phyloP scores from a whole-genome alignment of 1,140 invertebrate genomes.

The Odontomachus brunneus region DNA sequence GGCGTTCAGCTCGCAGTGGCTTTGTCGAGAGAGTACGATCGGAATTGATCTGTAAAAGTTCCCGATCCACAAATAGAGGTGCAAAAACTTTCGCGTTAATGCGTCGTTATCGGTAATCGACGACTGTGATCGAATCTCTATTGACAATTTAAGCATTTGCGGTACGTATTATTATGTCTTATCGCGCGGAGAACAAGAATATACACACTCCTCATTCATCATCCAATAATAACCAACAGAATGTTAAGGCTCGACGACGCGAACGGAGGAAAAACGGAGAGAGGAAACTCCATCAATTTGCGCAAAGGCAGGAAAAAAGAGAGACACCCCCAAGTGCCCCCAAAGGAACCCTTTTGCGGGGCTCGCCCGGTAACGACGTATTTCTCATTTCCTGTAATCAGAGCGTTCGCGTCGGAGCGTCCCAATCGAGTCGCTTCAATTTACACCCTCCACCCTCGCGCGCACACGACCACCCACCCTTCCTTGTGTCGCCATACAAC shows the following conservation, averaged over 20 bases:
- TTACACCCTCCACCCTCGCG: conserved; percentile 33
- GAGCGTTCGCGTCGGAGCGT: conserved; percentile 33
- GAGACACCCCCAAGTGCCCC: conserved; percentile 16
- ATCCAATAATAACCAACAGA: conserved; percentile 16
- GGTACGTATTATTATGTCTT: not conserved
- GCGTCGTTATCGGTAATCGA: not conserved
- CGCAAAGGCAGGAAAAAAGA: conserved; percentile 48
- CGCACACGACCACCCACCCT: not conserved
- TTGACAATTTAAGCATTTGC: conserved; percentile 3
- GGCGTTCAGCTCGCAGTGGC: not conserved
- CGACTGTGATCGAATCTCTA: not conserved
- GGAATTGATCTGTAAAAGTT: conserved; percentile 1
- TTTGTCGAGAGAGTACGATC: not conserved
- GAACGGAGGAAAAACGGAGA: conserved; percentile 32
- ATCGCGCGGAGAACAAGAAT: not conserved
- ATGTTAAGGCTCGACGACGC: not conserved
- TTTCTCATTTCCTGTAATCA: conserved; percentile 73
- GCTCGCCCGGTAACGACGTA: conserved; percentile 47
- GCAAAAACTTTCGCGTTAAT: not conserved
- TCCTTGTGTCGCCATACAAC: conserved; percentile 36
- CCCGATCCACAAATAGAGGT: not conserved
- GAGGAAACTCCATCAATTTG: conserved; percentile 49
- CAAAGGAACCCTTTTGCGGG: conserved; percentile 40
- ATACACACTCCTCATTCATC: conserved; percentile 18
- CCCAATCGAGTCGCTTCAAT: conserved; percentile 60